phyloP scores from a whole-genome alignment of 2,797 vertebrate genomes.

The Bucorvus abyssinicus region DNA sequence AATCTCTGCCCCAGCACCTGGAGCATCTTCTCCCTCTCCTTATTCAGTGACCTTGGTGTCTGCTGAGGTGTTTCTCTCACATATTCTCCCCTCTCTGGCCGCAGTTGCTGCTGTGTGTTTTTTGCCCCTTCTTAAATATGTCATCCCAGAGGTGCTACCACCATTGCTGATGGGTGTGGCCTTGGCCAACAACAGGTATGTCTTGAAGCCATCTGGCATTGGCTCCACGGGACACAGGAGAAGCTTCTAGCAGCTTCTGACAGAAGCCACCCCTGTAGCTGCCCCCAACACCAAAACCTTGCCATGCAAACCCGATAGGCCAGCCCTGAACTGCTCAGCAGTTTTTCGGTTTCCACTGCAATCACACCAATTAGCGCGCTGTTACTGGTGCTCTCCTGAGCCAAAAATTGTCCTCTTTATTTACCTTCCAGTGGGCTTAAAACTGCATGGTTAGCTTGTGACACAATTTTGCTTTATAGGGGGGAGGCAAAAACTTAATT shows the following conservation, averaged over 20 bases:
- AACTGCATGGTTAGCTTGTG: neutral
- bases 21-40: neutral
- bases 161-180: rapidly evolving
- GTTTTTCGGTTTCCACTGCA: neutral
- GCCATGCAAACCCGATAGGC: neutral
- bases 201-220: rapidly evolving
- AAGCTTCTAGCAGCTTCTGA: neutral
- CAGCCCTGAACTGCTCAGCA: neutral
- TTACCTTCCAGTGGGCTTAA: neutral
- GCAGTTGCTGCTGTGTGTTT: neutral
- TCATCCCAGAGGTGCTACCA: neutral
- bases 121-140: neutral
- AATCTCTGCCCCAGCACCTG: neutral
- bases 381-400: neutral
- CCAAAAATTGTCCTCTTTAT: neutral
- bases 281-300: neutral
- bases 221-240: rapidly evolving
- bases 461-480: neutral
- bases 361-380: neutral
- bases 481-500: neutral
- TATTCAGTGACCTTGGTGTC: neutral
- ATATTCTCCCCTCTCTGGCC: neutral
- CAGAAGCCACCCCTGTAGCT: neutral
- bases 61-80: neutral
- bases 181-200: rapidly evolving